These are phyloP conservation scores for Globodera rostochiensis DNA, from an alignment of 1,140 invertebrate species.

Conservation along the genomic window DNA sequence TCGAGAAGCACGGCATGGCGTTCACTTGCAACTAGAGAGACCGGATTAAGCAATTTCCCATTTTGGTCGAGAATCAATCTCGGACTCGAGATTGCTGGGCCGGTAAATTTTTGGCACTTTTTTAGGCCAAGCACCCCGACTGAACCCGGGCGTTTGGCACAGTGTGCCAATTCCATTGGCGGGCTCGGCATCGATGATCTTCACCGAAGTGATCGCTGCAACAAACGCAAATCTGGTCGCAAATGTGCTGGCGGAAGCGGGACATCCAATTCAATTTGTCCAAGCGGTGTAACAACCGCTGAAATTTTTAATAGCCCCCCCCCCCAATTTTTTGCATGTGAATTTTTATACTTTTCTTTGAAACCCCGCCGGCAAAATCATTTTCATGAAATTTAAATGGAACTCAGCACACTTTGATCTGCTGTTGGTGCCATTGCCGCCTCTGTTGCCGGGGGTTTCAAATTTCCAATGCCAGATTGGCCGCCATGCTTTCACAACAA, in stretches of 20 bases:
- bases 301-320: background rate
- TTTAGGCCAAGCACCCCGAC: slow-evolving; percentile 41
- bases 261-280: background rate
- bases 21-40: background rate
- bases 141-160: slow-evolving; percentile 45
- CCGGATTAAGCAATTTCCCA: background rate
- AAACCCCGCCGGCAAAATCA: background rate
- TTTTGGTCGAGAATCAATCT: too few relatives aligned
- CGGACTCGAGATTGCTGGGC: too few relatives aligned
- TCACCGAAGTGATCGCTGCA: slow-evolving; percentile 46
- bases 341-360: background rate
- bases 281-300: background rate
- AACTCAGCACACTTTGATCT: too few relatives aligned
- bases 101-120: background rate
- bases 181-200: slow-evolving; percentile 25
- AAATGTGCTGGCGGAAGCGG: slow-evolving; percentile 17
- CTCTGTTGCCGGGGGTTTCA: too few relatives aligned
- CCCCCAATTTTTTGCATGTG: background rate
- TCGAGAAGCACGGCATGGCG: background rate
- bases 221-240: slow-evolving; percentile 53
- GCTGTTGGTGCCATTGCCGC: too few relatives aligned
- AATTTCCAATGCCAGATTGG: background rate
- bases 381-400: too few relatives aligned
- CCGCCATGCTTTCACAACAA: background rate
- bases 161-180: slow-evolving; percentile 45